A percentile compares a stretch with the other conserved stretches of the same genome.
These are phyloP conservation scores for Pseudoatta argentina DNA, from an alignment of 1,140 invertebrate genomes.

Conservation along the genomic window DNA sequence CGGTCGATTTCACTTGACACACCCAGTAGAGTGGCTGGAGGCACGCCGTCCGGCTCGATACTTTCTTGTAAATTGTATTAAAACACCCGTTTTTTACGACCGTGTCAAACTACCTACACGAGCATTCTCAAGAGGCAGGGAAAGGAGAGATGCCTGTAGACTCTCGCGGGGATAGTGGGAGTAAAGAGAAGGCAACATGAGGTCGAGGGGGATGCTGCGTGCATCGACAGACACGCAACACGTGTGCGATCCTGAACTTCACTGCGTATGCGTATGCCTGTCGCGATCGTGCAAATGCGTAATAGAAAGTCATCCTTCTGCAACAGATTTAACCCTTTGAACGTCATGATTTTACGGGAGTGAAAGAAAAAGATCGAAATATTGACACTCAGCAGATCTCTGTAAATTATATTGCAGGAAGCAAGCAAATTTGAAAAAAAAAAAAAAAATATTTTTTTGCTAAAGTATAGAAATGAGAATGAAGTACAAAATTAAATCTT, in stretches of 20 bases:
- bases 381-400: background rate
- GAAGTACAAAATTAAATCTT: too few relatives aligned
- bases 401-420: background rate
- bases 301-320: slow-evolving; percentile 22
- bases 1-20: slow-evolving; percentile 70
- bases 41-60: slow-evolving; percentile 77
- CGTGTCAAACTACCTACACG: slow-evolving; percentile 85
- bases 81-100: slow-evolving; percentile 86
- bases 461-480: too few relatives aligned
- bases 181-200: background rate
- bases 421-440: background rate
- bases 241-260: slow-evolving; percentile 27
- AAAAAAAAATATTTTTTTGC: too few relatives aligned
- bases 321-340: background rate
- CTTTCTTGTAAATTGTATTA: slow-evolving; percentile 87
- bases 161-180: slow-evolving; percentile 17
- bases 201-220: slow-evolving; percentile 44
- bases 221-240: slow-evolving; percentile 54
- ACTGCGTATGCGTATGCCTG: background rate
- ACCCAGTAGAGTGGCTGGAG: slow-evolving; percentile 71
- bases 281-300: background rate
- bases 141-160: slow-evolving; percentile 51
- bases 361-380: background rate
- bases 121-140: slow-evolving; percentile 73
- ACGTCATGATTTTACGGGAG: background rate